Evolutionary conservation across 2,797 vertebrate genomes (phyloP).

Genomic region (Psittacula echo): DNA sequence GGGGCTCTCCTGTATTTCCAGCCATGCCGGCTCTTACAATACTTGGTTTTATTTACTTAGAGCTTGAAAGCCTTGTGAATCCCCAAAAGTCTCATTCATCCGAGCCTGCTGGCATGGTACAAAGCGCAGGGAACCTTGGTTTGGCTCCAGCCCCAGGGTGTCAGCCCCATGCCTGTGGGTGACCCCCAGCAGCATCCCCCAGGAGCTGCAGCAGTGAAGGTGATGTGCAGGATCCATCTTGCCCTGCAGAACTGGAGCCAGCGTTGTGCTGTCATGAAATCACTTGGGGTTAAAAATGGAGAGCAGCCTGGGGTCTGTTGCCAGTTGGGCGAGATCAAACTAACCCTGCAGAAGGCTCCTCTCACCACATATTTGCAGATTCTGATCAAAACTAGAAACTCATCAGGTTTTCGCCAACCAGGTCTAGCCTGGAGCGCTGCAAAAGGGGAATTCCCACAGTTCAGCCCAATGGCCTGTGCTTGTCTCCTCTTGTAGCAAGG

Average conservation of each 20-base stretch:
- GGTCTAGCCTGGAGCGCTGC: background rate
- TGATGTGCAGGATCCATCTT: background rate
- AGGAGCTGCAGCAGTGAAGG: background rate
- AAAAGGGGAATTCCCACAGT: background rate
- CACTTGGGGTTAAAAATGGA: background rate
- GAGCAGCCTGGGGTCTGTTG: background rate
- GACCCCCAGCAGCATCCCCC: background rate
- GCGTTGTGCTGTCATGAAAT: constrained; percentile 29
- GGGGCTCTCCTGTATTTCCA: background rate
- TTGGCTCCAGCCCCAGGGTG: background rate
- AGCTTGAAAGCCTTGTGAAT: background rate
- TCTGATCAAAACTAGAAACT: background rate
- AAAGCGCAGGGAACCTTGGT: background rate
- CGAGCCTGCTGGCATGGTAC: background rate
- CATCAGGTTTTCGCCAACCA: background rate
- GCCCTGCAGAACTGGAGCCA: constrained; percentile 43
- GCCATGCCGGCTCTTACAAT: background rate
- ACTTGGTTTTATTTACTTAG: background rate
- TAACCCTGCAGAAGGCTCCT: background rate
- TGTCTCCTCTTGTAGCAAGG: constrained; percentile 4
- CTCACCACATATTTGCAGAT: background rate
- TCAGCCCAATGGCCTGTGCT: background rate
- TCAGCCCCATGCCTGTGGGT: background rate
- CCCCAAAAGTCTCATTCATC: background rate
- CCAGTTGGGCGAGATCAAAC: constrained; percentile 23